Base-by-base conservation (phyloP, 2,888 invertebrate genomes). In the Lottia scabra region DNA sequence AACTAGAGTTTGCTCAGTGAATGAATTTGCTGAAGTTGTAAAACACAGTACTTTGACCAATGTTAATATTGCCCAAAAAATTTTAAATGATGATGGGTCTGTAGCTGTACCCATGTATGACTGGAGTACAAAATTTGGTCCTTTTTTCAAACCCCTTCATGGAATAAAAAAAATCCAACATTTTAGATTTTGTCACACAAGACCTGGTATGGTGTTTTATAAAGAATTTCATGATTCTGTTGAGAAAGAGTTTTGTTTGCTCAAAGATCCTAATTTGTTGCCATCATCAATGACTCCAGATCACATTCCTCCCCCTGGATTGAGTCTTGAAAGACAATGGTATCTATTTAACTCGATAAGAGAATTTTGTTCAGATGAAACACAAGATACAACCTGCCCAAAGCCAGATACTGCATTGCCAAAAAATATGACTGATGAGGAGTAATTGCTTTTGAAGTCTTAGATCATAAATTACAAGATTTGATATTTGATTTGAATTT, bases 21-120 rank as follows among this genome's bases (percentile, higher is more conserved):
- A 65, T 67, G 76, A 76, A 26, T 65, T 76, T n/a, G 56, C 19
- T 1, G 46, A 63, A 15, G 71, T 70, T 8, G 69, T 72, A 13
- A 68, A 48, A 1, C n/a, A 45, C 5, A 67, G 68, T 30, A 71
- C 77, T 0, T 16, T 67, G 15, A 27, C 71, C 62, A 2, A 16
- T 26, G 56, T 72, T 8, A 72, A 73, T 56, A 48, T 73, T 19
- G 19, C 56, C 0, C 73, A 73, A 65, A 23, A 30, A 2, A 63
- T 64, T 8, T 62, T 46, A 12, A n/a, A 30, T 26, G 70, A 71
- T 26, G 43, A 69, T 65, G 73, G 73, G 3, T 13, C 15, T 23
- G 26, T 46, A n/a, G 15, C 62, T 23, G 73, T 73, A 10, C 62
- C 56, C 2, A 38, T 44, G 4, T 63, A 63, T 46, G 64, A 73